Conservation (phyloP, 2,113 vertebrate genomes). For the Lycocorax pyrrhopterus region DNA sequence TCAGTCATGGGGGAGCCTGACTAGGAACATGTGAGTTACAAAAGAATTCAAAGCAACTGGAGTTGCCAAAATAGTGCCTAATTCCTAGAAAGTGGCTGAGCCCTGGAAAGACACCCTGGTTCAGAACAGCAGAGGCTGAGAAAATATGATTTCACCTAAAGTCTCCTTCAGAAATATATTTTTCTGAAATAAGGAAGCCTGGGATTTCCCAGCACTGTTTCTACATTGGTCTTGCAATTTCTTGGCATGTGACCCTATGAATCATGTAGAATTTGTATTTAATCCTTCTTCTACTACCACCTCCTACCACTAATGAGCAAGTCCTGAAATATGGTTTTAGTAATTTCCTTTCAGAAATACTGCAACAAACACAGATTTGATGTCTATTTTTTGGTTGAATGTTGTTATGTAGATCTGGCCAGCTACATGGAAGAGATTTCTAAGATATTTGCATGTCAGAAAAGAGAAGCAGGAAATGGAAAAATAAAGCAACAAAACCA, state of each 20-base stretch:
- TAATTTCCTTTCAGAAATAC: neutral
- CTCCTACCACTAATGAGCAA: neutral
- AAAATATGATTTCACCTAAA: neutral
- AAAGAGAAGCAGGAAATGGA: neutral
- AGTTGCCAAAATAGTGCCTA: neutral
- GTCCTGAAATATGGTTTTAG: neutral
- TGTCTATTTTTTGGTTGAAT: neutral
- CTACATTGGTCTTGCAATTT: neutral
- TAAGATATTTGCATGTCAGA: neutral
- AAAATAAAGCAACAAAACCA: neutral
- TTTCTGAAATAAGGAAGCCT: neutral
- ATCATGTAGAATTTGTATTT: neutral
- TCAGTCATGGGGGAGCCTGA: neutral
- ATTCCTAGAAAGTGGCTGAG: neutral
- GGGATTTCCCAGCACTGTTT: neutral
- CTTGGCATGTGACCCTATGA: fast-evolving
- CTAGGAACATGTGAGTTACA: neutral
- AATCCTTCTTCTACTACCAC: neutral
- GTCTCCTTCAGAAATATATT: neutral
- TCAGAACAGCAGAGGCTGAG: neutral
- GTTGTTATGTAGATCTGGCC: neutral
- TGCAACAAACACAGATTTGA: neutral
- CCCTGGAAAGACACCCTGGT: neutral
- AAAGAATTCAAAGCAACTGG: neutral
- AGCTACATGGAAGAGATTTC: neutral